A percentile compares a stretch with the other conserved stretches of the same genome.
phyloP scores from a whole-genome alignment of 1,140 invertebrate species.

The Hestina assimilis region DNA sequence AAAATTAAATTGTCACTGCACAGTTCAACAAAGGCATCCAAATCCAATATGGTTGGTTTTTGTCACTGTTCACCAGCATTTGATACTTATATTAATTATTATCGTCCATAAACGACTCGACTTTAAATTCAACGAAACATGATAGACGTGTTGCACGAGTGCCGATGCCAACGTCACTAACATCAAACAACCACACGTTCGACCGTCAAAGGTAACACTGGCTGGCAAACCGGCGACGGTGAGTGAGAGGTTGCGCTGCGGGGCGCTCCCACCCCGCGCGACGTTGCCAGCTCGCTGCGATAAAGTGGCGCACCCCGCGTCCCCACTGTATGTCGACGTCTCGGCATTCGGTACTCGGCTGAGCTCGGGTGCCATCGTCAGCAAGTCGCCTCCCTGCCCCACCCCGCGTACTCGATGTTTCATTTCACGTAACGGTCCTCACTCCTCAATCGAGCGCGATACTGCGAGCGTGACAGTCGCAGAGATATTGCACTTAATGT shows the following conservation, averaged over 20 bases:
- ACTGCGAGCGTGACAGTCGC: conserved; percentile 61
- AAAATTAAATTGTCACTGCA: conserved; percentile 67
- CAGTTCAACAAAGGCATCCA: conserved; percentile 57
- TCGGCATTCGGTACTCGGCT: conserved; percentile 63
- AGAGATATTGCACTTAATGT: conserved; percentile 42
- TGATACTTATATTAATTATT: conserved; percentile 60
- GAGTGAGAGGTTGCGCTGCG: conserved; percentile 74
- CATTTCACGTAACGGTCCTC: conserved; percentile 78
- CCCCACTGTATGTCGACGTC: conserved; percentile 59
- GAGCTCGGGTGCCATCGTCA: conserved; percentile 63
- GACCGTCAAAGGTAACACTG: conserved; percentile 78
- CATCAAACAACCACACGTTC: conserved; percentile 66
- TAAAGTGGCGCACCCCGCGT: conserved; percentile 76
- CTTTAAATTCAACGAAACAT: conserved; percentile 75
- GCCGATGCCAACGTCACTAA: conserved; percentile 70
- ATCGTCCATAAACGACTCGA: conserved; percentile 65
- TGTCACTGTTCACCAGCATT: conserved; percentile 67
- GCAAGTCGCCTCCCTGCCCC: conserved; percentile 56
- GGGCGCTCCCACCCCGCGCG: conserved; percentile 71
- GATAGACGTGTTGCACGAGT: conserved; percentile 73
- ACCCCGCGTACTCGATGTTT: conserved; percentile 70
- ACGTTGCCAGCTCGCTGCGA: conserved; percentile 72
- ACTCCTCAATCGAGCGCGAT: conserved; percentile 76
- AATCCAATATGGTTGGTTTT: conserved; percentile 61
- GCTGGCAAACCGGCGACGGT: conserved; percentile 72